phyloP scores from a whole-genome alignment of 2,113 vertebrate species.

The Marcusenius ussheri region DNA sequence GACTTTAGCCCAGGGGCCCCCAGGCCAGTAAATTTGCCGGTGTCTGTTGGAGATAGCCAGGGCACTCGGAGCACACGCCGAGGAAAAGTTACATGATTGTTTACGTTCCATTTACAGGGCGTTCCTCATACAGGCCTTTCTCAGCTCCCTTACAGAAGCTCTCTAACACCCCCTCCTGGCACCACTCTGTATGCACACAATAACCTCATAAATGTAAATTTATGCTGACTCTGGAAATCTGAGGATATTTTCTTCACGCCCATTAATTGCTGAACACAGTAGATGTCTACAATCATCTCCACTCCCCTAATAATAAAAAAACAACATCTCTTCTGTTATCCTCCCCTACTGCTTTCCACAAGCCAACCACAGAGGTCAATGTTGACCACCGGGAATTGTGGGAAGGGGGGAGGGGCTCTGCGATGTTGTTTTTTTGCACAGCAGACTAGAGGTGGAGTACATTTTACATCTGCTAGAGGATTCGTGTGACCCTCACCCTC shows the following conservation, averaged over 20 bases:
- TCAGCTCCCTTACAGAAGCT: neutral
- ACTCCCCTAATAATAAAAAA: neutral
- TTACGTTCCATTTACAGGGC: neutral
- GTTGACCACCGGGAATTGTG: neutral
- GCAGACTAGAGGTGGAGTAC: neutral
- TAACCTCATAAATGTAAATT: slow-evolving; percentile 8
- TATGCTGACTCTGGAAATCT: neutral
- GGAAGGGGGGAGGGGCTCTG: neutral
- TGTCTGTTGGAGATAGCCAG: neutral
- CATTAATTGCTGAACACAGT: neutral
- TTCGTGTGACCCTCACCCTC: neutral
- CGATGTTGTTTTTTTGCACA: neutral
- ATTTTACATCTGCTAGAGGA: neutral
- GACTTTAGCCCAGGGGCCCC: neutral
- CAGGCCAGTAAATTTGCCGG: neutral
- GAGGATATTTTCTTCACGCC: neutral
- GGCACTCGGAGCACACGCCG: neutral
- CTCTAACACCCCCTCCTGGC: neutral
- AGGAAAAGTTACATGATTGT: neutral
- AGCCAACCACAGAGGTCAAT: neutral
- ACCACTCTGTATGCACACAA: neutral
- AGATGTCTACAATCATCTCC: neutral
- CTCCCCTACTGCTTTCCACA: neutral
- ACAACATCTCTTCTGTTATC: neutral
- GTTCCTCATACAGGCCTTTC: neutral